These are phyloP conservation scores for Nerophis ophidion DNA, from an alignment of 2,113 vertebrate genomes.

Conservation along the genomic window DNA sequence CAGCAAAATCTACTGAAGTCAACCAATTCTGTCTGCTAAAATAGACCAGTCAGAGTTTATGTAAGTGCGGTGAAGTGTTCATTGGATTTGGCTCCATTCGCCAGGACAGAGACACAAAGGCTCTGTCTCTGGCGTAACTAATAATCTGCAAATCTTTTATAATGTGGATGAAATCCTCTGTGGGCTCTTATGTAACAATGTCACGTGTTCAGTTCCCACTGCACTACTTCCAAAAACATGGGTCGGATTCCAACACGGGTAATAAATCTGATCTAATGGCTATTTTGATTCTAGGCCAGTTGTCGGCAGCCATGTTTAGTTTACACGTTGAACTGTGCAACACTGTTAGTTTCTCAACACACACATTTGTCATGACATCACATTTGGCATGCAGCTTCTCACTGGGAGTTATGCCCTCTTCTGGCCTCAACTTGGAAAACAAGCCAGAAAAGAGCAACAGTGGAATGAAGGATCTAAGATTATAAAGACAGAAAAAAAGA, in stretches of 20 bases:
- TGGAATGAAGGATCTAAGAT: slow-evolving; percentile 49
- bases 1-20: too few relatives aligned
- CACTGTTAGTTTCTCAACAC: too few relatives aligned
- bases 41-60: too few relatives aligned
- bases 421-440: slow-evolving; percentile 57
- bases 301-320: slow-evolving; percentile 29
- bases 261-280: slow-evolving; percentile 44
- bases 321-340: slow-evolving; percentile 3
- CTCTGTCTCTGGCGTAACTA: slow-evolving; percentile 17
- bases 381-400: slow-evolving; percentile 51
- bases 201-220: slow-evolving; percentile 62
- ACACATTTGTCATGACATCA: slow-evolving; percentile 59
- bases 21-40: too few relatives aligned
- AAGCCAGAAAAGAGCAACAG: slow-evolving; percentile 46
- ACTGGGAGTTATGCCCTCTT: slow-evolving; percentile 58
- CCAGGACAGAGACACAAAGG: slow-evolving; percentile 5
- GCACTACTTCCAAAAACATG: slow-evolving; percentile 20
- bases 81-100: not conserved
- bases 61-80: too few relatives aligned
- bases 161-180: slow-evolving; percentile 51
- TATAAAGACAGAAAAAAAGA: slow-evolving; percentile 35
- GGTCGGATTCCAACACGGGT: slow-evolving; percentile 4
- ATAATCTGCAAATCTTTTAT: slow-evolving; percentile 39
- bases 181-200: slow-evolving; percentile 56
- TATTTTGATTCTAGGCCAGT: slow-evolving; percentile 26